Conservation (phyloP, 2,888 invertebrate species). For the Himalopsyche kuldschensis region DNA sequence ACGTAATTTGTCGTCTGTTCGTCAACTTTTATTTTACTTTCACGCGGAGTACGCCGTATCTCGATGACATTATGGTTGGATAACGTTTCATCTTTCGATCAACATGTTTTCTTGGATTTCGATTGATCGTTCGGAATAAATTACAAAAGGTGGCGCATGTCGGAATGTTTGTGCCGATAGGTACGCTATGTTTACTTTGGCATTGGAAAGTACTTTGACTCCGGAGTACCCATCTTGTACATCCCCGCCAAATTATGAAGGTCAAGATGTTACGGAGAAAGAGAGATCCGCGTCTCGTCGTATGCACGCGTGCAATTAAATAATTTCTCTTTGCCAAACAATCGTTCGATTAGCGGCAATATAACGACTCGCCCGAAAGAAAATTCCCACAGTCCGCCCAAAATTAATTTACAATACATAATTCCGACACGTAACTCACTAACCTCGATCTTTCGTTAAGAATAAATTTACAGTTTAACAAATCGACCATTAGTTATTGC, state of each 20-base stretch:
- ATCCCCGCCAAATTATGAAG: constrained; percentile 32
- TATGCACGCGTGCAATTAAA: constrained; percentile 24
- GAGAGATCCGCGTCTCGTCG: constrained; percentile 25
- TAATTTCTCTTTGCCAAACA: constrained; percentile 28
- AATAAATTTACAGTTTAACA: not conserved
- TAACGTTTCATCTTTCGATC: not conserved
- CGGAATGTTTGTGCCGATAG: constrained; percentile 14
- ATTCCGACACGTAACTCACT: not conserved
- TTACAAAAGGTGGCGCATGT: constrained; percentile 13
- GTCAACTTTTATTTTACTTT: not conserved
- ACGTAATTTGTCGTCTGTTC: not conserved
- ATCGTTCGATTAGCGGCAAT: not conserved
- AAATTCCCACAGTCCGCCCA: not conserved
- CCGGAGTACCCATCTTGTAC: not conserved
- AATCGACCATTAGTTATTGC: not conserved
- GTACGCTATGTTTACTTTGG: constrained; percentile 10
- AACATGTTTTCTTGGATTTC: not conserved
- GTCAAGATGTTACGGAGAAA: constrained; percentile 25
- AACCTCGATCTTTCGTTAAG: no score
- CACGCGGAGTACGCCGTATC: not conserved
- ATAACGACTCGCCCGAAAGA: not conserved
- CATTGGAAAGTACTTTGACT: constrained; percentile 22
- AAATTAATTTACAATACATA: not conserved
- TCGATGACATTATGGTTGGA: not conserved
- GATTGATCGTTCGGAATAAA: not conserved